Base-by-base conservation (phyloP, 2,888 invertebrate genomes). In the Tenthredo distinguenda region DNA sequence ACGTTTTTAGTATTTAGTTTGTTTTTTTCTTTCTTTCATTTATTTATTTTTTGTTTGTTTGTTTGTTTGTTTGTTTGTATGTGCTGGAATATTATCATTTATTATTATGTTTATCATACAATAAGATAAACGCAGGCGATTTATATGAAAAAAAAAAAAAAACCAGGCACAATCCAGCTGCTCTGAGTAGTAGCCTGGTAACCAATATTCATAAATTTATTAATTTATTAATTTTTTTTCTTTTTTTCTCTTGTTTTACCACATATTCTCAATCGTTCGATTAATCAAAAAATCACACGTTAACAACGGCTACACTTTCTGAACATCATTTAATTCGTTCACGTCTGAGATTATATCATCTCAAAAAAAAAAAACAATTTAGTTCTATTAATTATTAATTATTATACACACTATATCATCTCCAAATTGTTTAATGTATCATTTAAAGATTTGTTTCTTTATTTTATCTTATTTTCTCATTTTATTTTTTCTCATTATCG, bases 1-100 rank as follows among this genome's bases (percentile, higher is more conserved):
- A 88, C 88, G 88, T 88, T 88, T 89, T 87, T 85, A 85, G 72
- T 71, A 79, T 87, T 85, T 58, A 40, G 26, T 85, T 68, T 21
- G 10, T 79, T 34, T 40, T 40, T 58, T 81, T n/a, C 1, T 12
- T 34, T 34, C 4, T 68, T 34, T 68, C 31, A 34, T 50, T 47
- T 55, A 40, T 37, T 50, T 10, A 62, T 37, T 21, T 40, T 43
- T 68, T 65, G 15, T 68, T 65, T 26, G 5, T 81, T 62, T 21
- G 10, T 43, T 12, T 21, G 40, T 65, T 15, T 62, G 21, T 31
- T 43, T 47, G 55, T 65, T 37, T 65, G 10, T 62, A 26, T 83
- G 31, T 83, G 47, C 65, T 62, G 81, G 40, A 81, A 81, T 81
- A 81, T 37, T 62, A 81, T 62, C 26, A 55, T 81, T 77, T 37